A percentile compares a stretch with the other conserved stretches of the same genome.
Evolutionary conservation across 2,113 vertebrate genomes (phyloP).

Genomic region (Antechinus stuartii): DNA sequence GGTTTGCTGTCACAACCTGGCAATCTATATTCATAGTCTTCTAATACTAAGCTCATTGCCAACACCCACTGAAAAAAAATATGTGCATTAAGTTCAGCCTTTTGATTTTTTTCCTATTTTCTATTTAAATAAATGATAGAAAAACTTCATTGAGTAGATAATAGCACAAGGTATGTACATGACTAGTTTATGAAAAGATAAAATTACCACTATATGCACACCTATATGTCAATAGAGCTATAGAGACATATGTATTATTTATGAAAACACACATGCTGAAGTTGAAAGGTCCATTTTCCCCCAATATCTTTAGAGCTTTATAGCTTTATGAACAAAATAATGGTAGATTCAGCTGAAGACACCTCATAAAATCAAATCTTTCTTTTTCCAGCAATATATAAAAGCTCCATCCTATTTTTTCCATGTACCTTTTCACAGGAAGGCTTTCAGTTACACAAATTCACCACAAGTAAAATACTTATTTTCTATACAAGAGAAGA

Average conservation of each 20-base stretch:
- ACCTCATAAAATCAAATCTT: background rate
- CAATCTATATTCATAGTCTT: slow-evolving; percentile 79
- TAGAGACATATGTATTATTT: background rate
- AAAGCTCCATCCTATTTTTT: background rate
- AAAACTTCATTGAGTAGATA: slow-evolving; percentile 48
- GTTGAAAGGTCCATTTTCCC: background rate
- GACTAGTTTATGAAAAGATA: slow-evolving; percentile 56
- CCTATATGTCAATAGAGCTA: background rate
- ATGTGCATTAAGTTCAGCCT: slow-evolving; percentile 31
- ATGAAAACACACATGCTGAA: background rate
- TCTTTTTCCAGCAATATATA: background rate
- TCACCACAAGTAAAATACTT: background rate
- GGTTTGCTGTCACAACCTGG: slow-evolving; percentile 73
- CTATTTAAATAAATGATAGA: slow-evolving; percentile 56
- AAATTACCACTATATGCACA: slow-evolving; percentile 33
- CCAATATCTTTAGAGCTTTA: slow-evolving; percentile 8
- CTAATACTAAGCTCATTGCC: slow-evolving; percentile 65
- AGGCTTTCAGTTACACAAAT: background rate
- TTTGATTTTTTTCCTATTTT: slow-evolving; percentile 58
- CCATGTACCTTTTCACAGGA: background rate
- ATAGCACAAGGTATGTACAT: slow-evolving; percentile 25
- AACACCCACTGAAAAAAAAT: slow-evolving; percentile 60
- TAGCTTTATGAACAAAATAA: background rate
- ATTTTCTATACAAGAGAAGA: background rate
- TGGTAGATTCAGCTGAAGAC: background rate